These are phyloP conservation scores for Tetrao urogallus DNA, from an alignment of 2,113 vertebrate species.

Conservation along the genomic window DNA sequence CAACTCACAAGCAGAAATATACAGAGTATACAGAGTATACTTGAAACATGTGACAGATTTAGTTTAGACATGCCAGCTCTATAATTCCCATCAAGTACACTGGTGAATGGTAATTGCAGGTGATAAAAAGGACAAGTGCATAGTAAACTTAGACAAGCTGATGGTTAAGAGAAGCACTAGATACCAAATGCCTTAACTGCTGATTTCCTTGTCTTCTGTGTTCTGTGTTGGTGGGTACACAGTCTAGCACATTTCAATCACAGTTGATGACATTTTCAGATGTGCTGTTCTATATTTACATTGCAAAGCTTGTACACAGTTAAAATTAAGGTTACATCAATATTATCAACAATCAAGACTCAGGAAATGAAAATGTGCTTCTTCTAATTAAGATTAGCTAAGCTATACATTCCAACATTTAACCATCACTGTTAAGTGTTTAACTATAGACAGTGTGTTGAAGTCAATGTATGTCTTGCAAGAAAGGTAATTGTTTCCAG, in stretches of 20 bases:
- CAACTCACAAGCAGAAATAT: background rate
- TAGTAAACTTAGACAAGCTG: background rate
- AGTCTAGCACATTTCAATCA: background rate
- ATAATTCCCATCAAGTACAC: background rate
- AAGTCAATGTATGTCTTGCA: background rate
- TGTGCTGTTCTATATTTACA: constrained; percentile 3
- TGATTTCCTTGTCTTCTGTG: constrained; percentile 11
- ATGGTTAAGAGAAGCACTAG: background rate
- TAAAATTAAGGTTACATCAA: constrained; percentile 21
- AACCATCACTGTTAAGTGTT: constrained; percentile 4
- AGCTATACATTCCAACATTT: constrained; percentile 11
- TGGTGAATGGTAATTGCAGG: background rate
- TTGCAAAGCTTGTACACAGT: constrained; percentile 13
- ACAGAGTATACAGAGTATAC: background rate
- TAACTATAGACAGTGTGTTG: background rate
- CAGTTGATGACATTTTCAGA: background rate
- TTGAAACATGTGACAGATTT: background rate
- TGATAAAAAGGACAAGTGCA: background rate
- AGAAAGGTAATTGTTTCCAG: background rate
- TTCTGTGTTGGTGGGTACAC: background rate
- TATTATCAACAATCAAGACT: background rate
- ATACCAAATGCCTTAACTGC: background rate
- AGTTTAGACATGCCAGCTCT: background rate
- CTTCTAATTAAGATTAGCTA: constrained; percentile 29
- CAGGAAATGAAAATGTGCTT: constrained; percentile 32